phyloP scores from a whole-genome alignment of 2,888 invertebrate species.

The Seladonia tumulorum region DNA sequence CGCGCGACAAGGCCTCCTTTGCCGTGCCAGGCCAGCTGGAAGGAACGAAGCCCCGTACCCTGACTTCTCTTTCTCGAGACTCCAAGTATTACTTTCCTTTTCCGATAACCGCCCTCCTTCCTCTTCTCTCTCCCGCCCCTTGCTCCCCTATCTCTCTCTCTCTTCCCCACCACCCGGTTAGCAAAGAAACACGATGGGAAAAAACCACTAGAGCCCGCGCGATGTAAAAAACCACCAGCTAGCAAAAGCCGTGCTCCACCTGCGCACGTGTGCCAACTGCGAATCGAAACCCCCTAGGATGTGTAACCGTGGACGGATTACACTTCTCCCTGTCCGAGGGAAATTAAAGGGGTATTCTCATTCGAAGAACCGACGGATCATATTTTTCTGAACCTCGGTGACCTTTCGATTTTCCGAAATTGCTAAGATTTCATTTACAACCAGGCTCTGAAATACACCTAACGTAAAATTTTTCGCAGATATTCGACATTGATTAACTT shows the following conservation, averaged over 20 bases:
- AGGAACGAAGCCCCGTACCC: slow-evolving; percentile 67
- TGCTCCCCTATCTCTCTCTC: slow-evolving; percentile 1
- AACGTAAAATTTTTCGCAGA: neutral
- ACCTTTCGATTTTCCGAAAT: neutral
- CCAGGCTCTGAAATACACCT: too few species aligned
- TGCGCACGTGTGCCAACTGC: slow-evolving; percentile 79
- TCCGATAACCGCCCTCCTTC: slow-evolving; percentile 34
- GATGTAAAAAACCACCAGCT: slow-evolving; percentile 70
- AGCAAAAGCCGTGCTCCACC: slow-evolving; percentile 75
- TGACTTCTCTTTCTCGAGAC: slow-evolving; percentile 49
- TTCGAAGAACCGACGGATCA: neutral
- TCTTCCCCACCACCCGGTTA: slow-evolving; percentile 39
- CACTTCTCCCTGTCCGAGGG: slow-evolving; percentile 38
- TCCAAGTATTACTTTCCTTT: slow-evolving; percentile 50
- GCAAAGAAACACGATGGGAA: slow-evolving; percentile 69
- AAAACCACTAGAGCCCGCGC: slow-evolving; percentile 69
- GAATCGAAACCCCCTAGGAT: slow-evolving; percentile 72
- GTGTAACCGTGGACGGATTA: slow-evolving; percentile 65
- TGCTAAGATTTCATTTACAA: neutral
- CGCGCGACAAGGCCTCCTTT: slow-evolving; percentile 80
- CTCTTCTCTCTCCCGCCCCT: neutral
- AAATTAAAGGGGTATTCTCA: slow-evolving; percentile 56
- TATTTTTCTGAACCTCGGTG: neutral
- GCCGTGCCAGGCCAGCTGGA: slow-evolving; percentile 79
- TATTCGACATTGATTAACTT: neutral